Conservation (phyloP, 2,888 invertebrate genomes). For the Gastracanthus pulcherrimus region DNA sequence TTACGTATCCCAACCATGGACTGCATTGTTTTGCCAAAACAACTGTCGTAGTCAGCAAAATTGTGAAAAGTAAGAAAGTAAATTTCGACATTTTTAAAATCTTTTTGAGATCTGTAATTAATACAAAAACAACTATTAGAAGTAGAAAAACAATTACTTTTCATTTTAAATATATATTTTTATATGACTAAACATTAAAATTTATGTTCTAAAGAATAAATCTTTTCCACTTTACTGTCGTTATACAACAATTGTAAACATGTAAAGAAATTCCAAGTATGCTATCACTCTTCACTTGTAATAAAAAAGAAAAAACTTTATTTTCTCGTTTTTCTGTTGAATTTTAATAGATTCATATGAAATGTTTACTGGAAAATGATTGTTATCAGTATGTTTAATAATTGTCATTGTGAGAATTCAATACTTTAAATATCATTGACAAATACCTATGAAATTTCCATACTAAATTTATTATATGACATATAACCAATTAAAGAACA, state of each 20-base stretch:
- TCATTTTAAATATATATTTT: no score
- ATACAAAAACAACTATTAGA: background rate
- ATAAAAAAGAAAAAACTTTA: background rate
- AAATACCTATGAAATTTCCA: background rate
- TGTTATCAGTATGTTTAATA: background rate
- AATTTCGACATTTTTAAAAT: no score
- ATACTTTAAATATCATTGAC: background rate
- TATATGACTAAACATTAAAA: no score
- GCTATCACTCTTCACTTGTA: background rate
- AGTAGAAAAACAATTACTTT: no score
- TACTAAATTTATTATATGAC: no score
- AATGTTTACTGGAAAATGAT: background rate
- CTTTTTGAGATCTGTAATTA: background rate
- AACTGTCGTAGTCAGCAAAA: background rate
- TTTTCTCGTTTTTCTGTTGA: background rate
- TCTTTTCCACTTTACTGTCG: no score
- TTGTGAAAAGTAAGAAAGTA: background rate
- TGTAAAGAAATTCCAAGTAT: background rate
- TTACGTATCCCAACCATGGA: slow-evolving; percentile 51
- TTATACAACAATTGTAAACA: background rate
- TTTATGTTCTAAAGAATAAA: no score
- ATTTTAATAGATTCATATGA: background rate
- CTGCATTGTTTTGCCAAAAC: slow-evolving; percentile 34
- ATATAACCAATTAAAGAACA: no score
- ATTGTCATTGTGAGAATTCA: background rate